Conservation (phyloP, 2,888 invertebrate genomes). For the Mechanitis messenoides region DNA sequence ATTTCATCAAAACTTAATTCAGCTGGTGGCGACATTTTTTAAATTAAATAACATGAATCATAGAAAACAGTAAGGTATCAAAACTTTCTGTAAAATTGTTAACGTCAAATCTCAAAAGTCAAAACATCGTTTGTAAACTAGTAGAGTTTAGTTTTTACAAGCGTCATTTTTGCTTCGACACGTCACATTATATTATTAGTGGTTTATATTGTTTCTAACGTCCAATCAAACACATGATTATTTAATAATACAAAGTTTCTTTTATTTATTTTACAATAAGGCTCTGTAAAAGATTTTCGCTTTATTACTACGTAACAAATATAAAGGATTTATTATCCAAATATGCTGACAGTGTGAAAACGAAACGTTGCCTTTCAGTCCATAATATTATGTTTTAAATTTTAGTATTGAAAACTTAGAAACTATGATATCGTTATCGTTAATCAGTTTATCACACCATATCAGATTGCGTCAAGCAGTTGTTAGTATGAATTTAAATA, state of each 20-base stretch:
- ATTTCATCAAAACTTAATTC: slow-evolving; percentile 90
- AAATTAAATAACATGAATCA: slow-evolving; percentile 24
- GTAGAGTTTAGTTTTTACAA: slow-evolving; percentile 17
- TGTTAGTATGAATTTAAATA: too few relatives aligned
- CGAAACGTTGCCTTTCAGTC: too few relatives aligned
- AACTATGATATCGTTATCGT: too few relatives aligned
- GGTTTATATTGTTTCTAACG: background rate
- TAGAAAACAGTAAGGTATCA: slow-evolving; percentile 16
- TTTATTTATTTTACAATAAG: background rate
- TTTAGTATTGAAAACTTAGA: too few relatives aligned
- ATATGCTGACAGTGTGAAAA: too few relatives aligned
- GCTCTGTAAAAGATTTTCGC: background rate
- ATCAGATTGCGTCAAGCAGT: too few relatives aligned
- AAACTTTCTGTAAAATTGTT: slow-evolving; percentile 20
- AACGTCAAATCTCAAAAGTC: slow-evolving; percentile 21
- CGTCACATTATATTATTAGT: too few relatives aligned
- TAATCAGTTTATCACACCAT: too few relatives aligned
- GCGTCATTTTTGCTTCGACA: too few relatives aligned
- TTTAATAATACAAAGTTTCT: background rate
- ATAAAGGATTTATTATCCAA: too few relatives aligned
- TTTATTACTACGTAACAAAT: too few relatives aligned
- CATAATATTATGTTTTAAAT: too few relatives aligned
- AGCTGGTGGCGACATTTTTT: slow-evolving; percentile 80
- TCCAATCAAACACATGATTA: background rate
- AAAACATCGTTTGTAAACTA: slow-evolving; percentile 15